Conservation (phyloP, 1,140 invertebrate genomes). For the Drosophila hydei region DNA sequence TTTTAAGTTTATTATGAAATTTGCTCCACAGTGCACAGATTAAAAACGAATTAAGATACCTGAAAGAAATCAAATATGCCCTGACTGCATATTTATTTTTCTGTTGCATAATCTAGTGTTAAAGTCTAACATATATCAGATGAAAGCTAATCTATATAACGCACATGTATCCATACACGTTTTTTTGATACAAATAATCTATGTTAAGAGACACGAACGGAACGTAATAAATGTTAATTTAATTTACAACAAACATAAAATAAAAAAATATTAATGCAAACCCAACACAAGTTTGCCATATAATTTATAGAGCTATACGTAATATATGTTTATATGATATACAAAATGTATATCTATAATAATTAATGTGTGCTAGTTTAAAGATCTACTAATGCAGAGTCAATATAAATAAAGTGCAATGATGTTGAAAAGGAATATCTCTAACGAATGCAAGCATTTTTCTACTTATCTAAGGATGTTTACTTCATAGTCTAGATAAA, state of each 20-base stretch:
- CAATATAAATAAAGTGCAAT: conserved; percentile 75
- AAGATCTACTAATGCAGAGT: conserved; percentile 70
- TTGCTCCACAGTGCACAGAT: conserved; percentile 34
- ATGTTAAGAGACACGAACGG: conserved; percentile 16
- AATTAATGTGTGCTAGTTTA: conserved; percentile 42
- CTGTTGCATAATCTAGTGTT: conserved; percentile 6
- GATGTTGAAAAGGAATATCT: conserved; percentile 43
- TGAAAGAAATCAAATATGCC: conserved; percentile 22
- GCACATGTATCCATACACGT: conserved; percentile 8
- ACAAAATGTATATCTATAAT: background rate
- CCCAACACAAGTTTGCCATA: conserved; percentile 15
- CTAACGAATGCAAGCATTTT: conserved; percentile 4
- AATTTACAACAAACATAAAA: conserved; percentile 39
- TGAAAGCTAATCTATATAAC: conserved; percentile 61
- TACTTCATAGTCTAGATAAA: background rate
- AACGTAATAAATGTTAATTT: conserved; percentile 56
- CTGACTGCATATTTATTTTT: conserved; percentile 21
- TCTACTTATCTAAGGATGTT: background rate
- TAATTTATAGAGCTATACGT: conserved; percentile 50
- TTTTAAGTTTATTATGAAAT: no score
- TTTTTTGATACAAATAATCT: conserved; percentile 33
- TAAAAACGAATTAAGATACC: conserved; percentile 35
- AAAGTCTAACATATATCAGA: conserved; percentile 40
- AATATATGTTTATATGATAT: conserved; percentile 17
- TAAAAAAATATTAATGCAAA: conserved; percentile 7